Conservation (phyloP, 1,140 invertebrate species). For the Drosophila mauritiana region DNA sequence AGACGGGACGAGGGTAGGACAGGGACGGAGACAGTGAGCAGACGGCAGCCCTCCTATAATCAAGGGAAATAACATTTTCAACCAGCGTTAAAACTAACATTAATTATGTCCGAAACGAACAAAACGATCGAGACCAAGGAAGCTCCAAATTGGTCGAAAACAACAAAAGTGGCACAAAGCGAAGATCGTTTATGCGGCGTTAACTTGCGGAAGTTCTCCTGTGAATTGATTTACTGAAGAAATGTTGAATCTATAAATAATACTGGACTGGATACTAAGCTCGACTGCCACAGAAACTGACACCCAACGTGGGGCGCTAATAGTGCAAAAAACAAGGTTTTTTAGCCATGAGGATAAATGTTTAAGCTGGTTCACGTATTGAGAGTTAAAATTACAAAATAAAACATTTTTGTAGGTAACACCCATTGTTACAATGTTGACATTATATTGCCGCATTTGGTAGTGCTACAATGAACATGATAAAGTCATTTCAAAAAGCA, state of each 20-base stretch:
- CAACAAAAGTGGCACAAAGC: slow-evolving; percentile 5
- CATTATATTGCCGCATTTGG: not conserved
- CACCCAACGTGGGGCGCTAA: not conserved
- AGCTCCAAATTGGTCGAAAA: slow-evolving; percentile 16
- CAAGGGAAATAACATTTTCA: slow-evolving; percentile 85
- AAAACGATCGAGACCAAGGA: slow-evolving; percentile 59
- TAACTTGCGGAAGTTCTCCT: not conserved
- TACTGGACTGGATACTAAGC: no score
- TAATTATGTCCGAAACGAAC: slow-evolving; percentile 84
- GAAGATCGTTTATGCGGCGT: not conserved
- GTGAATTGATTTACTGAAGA: not conserved
- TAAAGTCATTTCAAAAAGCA: not conserved
- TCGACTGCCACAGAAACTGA: not conserved
- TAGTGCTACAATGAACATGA: not conserved
- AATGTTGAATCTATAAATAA: no score
- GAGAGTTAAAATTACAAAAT: not conserved
- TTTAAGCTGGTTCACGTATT: not conserved
- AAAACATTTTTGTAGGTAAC: not conserved
- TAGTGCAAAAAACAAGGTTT: not conserved
- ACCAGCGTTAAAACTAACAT: slow-evolving; percentile 85
- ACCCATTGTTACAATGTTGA: no score
- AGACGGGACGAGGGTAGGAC: slow-evolving; percentile 11
- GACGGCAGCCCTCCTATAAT: slow-evolving; percentile 78
- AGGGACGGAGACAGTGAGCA: slow-evolving; percentile 9
- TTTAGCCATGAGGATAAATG: not conserved